Evolutionary conservation across 2,888 invertebrate species (phyloP).

Genomic region (Noctua pronuba): DNA sequence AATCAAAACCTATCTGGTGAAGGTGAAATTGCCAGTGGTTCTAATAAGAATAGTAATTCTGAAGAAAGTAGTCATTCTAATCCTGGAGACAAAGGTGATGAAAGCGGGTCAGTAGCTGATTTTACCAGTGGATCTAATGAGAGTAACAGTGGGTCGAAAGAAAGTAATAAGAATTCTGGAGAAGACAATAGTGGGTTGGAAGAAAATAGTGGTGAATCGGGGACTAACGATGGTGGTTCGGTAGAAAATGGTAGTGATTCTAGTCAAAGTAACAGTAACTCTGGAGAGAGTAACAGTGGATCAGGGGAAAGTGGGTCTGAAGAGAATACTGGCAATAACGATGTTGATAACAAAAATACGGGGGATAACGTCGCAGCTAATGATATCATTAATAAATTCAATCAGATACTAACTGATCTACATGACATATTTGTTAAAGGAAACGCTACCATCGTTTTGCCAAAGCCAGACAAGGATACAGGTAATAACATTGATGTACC

Average conservation of each 20-base stretch:
- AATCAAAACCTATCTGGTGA: conserved; percentile 14
- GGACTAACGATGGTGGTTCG: not conserved
- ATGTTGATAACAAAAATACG: not conserved
- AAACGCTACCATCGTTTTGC: conserved; percentile 37
- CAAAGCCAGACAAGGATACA: not conserved
- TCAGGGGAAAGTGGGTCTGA: not conserved
- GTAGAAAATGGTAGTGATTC: not conserved
- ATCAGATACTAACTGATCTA: conserved; percentile 45
- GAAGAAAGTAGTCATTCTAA: not conserved
- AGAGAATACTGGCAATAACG: not conserved
- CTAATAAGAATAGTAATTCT: not conserved
- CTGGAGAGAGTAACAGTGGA: not conserved
- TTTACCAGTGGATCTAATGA: not conserved
- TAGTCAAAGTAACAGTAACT: not conserved
- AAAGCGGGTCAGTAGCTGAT: not conserved
- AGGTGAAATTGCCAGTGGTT: not conserved
- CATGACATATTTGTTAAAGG: conserved; percentile 51
- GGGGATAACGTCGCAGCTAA: not conserved
- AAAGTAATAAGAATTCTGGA: not conserved
- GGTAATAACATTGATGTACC: conserved; percentile 10
- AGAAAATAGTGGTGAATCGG: not conserved
- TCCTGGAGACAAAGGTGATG: not conserved
- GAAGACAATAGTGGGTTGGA: not conserved
- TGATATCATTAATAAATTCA: conserved; percentile 36
- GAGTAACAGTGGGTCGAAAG: not conserved